Evolutionary conservation across 2,888 invertebrate genomes (phyloP).

Genomic region (Cheiracanthium punctorium): DNA sequence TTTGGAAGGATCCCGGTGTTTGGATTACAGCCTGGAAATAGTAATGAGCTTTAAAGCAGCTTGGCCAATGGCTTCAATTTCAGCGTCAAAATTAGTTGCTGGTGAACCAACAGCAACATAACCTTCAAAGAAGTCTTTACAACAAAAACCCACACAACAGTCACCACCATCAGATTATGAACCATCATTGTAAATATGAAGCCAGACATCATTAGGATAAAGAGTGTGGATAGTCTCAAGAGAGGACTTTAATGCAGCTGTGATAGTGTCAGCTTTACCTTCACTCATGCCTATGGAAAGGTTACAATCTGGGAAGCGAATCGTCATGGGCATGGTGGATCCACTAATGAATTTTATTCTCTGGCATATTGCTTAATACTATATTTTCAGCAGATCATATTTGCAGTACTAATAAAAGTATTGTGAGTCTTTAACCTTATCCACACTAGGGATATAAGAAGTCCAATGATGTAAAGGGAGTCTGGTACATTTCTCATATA

Average conservation of each 20-base stretch:
- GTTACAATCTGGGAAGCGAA: too few species aligned
- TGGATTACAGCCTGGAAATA: not conserved
- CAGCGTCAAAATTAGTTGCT: not conserved
- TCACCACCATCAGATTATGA: not conserved
- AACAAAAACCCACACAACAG: not conserved
- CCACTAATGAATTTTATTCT: too few species aligned
- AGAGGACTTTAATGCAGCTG: not conserved
- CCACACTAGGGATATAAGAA: too few species aligned
- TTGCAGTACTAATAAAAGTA: too few species aligned
- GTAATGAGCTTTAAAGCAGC: not conserved
- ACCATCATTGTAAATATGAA: not conserved
- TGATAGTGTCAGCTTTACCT: not conserved
- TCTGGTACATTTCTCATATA: too few species aligned
- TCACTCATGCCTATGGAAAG: not conserved
- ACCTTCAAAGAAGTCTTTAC: not conserved
- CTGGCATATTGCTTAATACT: too few species aligned
- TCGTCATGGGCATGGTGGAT: too few species aligned
- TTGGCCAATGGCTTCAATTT: constrained; percentile 1
- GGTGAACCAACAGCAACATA: not conserved
- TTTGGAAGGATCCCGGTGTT: not conserved
- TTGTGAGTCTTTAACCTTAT: too few species aligned
- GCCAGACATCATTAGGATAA: not conserved
- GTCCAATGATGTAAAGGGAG: too few species aligned
- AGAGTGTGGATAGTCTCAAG: not conserved
- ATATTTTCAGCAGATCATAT: too few species aligned